Base-by-base conservation (phyloP, 2,797 vertebrate genomes). In the Aulostomus chinensis region DNA sequence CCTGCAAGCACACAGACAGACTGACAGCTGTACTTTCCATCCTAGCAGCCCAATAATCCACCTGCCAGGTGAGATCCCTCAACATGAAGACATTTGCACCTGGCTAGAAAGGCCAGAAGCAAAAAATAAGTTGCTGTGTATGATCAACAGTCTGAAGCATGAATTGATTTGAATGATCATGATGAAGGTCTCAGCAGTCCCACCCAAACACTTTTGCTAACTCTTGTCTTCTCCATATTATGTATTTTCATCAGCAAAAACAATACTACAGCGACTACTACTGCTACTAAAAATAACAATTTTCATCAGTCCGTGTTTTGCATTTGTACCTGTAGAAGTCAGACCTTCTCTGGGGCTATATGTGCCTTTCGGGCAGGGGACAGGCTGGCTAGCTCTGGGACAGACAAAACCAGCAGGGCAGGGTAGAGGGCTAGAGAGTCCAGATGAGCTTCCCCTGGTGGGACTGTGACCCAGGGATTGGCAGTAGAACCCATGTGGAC, bases 281-380 rank as follows among this genome's bases (percentile, higher is more conserved):
- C n/a, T n/a, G n/a, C n/a, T n/a, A n/a, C n/a, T n/a, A n/a, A n/a
- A n/a, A n/a, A n/a, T n/a, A n/a, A n/a, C n/a, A n/a, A n/a, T n/a
- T n/a, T n/a, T n/a, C n/a, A n/a, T n/a, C n/a, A n/a, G n/a, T n/a
- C 15, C 1, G 12, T 36, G 14, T 15, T 29, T 2, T 1, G 2
- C 0, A 4, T 14, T 61, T 45, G 22, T 38, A 92, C 92, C 90
- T 80, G 60, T 76, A 21, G 73, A 69, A 37, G 75, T 85, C 52
- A 93, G 87, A 53, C 93, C 93, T 45, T 71, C 82, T 13, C 28
- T 70, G 3, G 89, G 79, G 10, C 84, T 93, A 80, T 92, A 95
- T 36, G 94, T 96, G 41, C 96, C 95, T 59, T 63, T 76, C 15
- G 95, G 94, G 79, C 95, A 98, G 0, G 95, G 93, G 14, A 92